These are phyloP conservation scores for Alviniconcha strummeri DNA, from an alignment of 2,888 invertebrate species.

Conservation along the genomic window DNA sequence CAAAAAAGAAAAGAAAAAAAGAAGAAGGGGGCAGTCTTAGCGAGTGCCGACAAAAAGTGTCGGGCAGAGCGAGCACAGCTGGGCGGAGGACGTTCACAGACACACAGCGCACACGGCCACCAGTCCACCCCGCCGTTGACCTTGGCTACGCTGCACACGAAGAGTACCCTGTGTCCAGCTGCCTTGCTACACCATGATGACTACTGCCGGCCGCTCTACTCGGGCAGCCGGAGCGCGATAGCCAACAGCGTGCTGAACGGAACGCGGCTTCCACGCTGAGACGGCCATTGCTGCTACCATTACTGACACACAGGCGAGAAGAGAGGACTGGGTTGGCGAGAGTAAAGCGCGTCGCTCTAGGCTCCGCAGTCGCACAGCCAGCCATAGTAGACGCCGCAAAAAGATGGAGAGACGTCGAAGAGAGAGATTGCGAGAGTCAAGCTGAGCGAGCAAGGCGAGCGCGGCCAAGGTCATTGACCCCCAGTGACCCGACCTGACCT, in stretches of 20 bases:
- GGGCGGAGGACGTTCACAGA: no score
- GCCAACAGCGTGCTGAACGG: no score
- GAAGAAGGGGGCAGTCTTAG: no score
- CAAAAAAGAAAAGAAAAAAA: no score
- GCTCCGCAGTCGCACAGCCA: background rate
- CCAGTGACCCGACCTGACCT: constrained; percentile 32
- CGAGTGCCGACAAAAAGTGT: no score
- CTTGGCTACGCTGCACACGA: background rate
- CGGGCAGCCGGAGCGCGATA: no score
- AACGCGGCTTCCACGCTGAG: background rate
- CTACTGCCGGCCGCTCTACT: no score
- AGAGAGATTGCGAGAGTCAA: constrained; percentile 21
- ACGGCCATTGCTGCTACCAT: background rate
- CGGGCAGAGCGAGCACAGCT: no score
- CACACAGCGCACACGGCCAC: background rate
- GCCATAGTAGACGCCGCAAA: background rate
- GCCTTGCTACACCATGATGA: background rate
- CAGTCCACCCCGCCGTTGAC: background rate
- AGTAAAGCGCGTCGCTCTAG: background rate
- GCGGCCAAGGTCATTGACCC: constrained; percentile 29
- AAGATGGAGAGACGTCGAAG: constrained; percentile 13
- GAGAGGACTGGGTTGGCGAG: background rate
- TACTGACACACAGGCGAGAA: background rate
- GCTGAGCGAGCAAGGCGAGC: constrained; percentile 26
- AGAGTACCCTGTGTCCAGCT: background rate